Conservation (phyloP, 2,888 invertebrate genomes). For the Catonia carolina region DNA sequence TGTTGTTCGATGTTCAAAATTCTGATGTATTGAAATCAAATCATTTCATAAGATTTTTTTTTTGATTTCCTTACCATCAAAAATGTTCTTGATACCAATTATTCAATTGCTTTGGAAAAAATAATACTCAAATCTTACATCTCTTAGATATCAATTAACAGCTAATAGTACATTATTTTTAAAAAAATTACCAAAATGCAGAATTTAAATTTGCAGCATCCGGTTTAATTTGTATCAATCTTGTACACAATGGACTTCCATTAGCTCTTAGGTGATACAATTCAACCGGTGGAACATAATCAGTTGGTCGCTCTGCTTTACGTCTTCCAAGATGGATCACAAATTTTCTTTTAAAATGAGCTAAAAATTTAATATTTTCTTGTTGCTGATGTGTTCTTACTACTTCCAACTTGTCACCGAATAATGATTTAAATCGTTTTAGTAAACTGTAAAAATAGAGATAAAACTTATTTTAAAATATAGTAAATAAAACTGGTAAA, state of each 20-base stretch:
- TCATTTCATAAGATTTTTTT: too few species aligned
- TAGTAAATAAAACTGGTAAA: not conserved
- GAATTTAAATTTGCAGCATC: slow-evolving; percentile 85
- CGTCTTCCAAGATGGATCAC: slow-evolving; percentile 85
- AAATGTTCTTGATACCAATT: too few species aligned
- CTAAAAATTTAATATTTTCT: slow-evolving; percentile 96
- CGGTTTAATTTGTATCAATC: slow-evolving; percentile 83
- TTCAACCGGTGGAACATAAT: slow-evolving; percentile 60
- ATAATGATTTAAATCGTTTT: slow-evolving; percentile 83
- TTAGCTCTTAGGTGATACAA: slow-evolving; percentile 94
- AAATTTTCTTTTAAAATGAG: slow-evolving; percentile 92
- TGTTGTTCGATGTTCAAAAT: too few species aligned
- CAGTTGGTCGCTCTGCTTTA: slow-evolving; percentile 46
- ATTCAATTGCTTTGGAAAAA: too few species aligned
- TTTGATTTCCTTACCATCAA: too few species aligned
- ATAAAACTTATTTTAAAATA: not conserved
- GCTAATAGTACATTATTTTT: too few species aligned
- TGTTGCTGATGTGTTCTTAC: slow-evolving; percentile 97
- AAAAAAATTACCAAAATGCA: slow-evolving; percentile 74
- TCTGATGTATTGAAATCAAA: too few species aligned
- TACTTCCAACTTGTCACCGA: slow-evolving; percentile 87
- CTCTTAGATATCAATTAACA: too few species aligned
- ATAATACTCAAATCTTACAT: too few species aligned
- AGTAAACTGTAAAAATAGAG: slow-evolving; percentile 53
- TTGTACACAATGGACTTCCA: slow-evolving; percentile 87